Evolutionary conservation across 2,888 invertebrate species (phyloP).

Genomic region (Drosophila nr. medialis): DNA sequence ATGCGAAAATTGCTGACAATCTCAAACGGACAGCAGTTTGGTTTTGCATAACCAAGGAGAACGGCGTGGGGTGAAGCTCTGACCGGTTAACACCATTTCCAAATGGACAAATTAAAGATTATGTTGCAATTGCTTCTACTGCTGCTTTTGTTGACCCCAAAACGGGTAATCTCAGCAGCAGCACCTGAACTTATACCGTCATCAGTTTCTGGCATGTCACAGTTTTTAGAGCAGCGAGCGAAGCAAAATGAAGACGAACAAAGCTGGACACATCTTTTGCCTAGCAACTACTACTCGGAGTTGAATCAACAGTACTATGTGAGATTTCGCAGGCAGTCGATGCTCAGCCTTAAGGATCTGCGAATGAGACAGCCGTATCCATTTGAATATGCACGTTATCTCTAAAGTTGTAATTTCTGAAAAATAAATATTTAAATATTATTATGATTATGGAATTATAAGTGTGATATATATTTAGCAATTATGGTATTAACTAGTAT

Average conservation of each 20-base stretch:
- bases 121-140: slow-evolving; percentile 26
- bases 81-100: slow-evolving; percentile 46
- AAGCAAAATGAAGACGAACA: slow-evolving; percentile 14
- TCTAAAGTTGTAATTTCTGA: slow-evolving; percentile 3
- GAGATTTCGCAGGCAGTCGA: slow-evolving; percentile 56
- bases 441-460: neutral
- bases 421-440: neutral
- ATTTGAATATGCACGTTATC: slow-evolving; percentile 65
- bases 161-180: slow-evolving; percentile 10
- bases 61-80: slow-evolving; percentile 44
- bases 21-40: slow-evolving; percentile 24
- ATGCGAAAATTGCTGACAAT: slow-evolving; percentile 64
- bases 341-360: slow-evolving; percentile 22
- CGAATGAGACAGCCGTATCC: slow-evolving; percentile 17
- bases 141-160: slow-evolving; percentile 42
- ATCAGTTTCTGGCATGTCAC: slow-evolving; percentile 34
- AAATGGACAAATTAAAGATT: slow-evolving; percentile 39
- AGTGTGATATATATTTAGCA: neutral
- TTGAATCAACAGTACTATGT: slow-evolving; percentile 70
- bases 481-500: neutral
- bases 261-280: slow-evolving; percentile 57
- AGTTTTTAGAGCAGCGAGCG: slow-evolving; percentile 46
- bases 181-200: slow-evolving; percentile 3
- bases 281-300: slow-evolving; percentile 69
- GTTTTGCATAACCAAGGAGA: slow-evolving; percentile 29